Evolutionary conservation across 2,113 vertebrate species (phyloP).

Genomic region (Myxocyprinus asiaticus): DNA sequence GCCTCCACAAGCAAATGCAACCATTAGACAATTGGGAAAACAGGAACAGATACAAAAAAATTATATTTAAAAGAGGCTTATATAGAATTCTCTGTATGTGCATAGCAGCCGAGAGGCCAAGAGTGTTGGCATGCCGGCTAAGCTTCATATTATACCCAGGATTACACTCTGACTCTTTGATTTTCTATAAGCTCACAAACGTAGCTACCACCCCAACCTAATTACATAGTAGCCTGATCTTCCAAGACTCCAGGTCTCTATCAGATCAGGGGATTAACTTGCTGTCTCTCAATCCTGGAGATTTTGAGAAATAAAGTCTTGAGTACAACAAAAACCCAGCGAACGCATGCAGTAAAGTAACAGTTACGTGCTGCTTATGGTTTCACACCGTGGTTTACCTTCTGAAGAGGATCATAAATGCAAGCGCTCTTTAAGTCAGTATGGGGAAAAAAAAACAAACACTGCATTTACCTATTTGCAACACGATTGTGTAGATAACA

Average conservation of each 20-base stretch:
- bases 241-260: constrained; percentile 25
- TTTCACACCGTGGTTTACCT: not conserved
- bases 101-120: constrained; percentile 66
- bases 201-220: constrained; percentile 65
- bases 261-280: constrained; percentile 45
- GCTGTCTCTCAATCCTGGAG: constrained; percentile 46
- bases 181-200: constrained; percentile 73
- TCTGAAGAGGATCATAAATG: not conserved
- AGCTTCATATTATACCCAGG: constrained; percentile 75
- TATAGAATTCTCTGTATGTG: constrained; percentile 57
- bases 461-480: constrained; percentile 56
- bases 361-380: not conserved
- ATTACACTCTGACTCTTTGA: constrained; percentile 75
- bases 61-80: constrained; percentile 57
- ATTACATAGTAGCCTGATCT: constrained; percentile 51
- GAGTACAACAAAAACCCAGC: not conserved
- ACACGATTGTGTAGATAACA: constrained; percentile 67
- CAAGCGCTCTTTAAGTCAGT: constrained; percentile 16
- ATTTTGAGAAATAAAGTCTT: not conserved
- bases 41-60: constrained; percentile 67
- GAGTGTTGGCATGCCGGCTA: constrained; percentile 62
- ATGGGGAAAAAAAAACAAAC: not conserved
- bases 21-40: constrained; percentile 63
- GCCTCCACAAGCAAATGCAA: constrained; percentile 49
- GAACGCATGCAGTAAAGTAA: not conserved